A percentile compares a stretch with the other conserved stretches of the same genome.
These are phyloP conservation scores for Thalpophila matura DNA, from an alignment of 2,888 invertebrate species.

Conservation along the genomic window DNA sequence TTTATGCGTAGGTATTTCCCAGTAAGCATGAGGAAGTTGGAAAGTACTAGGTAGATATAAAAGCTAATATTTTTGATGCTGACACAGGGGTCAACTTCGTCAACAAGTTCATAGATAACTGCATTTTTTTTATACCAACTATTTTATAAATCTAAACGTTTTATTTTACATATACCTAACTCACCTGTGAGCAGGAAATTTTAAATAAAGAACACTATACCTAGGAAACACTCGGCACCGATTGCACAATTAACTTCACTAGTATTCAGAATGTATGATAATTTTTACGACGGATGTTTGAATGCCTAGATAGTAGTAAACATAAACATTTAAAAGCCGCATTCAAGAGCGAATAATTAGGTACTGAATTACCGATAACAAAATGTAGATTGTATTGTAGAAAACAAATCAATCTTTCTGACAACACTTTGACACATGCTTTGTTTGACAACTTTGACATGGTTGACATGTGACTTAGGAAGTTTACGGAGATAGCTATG, in stretches of 20 bases:
- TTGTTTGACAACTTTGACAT: background rate
- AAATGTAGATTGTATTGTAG: slow-evolving; percentile 3
- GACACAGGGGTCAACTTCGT: too few relatives aligned
- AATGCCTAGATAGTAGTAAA: slow-evolving; percentile 23
- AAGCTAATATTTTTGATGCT: too few relatives aligned
- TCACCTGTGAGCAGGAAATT: too few relatives aligned
- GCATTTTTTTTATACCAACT: too few relatives aligned
- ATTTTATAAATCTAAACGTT: too few relatives aligned
- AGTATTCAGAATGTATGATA: background rate
- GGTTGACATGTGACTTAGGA: background rate
- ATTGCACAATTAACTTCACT: slow-evolving; percentile 30
- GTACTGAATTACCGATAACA: slow-evolving; percentile 16
- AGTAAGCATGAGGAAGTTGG: too few relatives aligned
- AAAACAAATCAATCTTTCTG: slow-evolving; percentile 37
- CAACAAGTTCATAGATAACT: too few relatives aligned
- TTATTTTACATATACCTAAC: too few relatives aligned
- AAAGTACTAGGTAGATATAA: too few relatives aligned
- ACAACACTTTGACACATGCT: background rate
- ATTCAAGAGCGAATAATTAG: slow-evolving; percentile 17
- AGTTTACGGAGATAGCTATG: slow-evolving; percentile 21
- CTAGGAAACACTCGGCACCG: background rate
- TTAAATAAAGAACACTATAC: background rate
- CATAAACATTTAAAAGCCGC: background rate
- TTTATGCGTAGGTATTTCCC: too few relatives aligned
- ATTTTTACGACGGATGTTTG: slow-evolving; percentile 15